Base-by-base conservation (phyloP, 2,888 invertebrate genomes). In the Melangyna quadrimaculata region DNA sequence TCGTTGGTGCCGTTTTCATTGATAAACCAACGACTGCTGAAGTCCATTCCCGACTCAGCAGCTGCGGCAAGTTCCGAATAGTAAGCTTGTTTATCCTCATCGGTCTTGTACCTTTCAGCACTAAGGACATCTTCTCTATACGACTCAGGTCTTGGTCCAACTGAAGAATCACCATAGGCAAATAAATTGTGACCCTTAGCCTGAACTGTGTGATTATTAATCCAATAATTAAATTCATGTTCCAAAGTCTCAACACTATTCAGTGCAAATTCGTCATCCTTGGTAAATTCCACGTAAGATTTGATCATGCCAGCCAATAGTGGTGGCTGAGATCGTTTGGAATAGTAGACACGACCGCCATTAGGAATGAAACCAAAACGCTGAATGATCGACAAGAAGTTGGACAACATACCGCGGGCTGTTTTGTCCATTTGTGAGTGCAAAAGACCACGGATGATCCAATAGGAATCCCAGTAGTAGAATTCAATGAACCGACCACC, bases 1-100 rank as follows among this genome's bases (percentile, higher is more conserved):
- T 94, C 94, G 88, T 95, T 95, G 0, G 95, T 94, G 19, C 94
- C 95, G 70, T 95, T 94, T 3, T 94, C 92, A 59, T 91, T 90
- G 78, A 96, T 94, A 90, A 97, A 96, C 98, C 98, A 98, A 65
- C 98, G 94, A 1, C 96, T 95, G 0, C 97, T 97, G 92, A 98
- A 99, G 91, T 99, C 98, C 98, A 98, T 98, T 1, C 99, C 99
- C 0, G 97, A 97, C 91, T 98, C 98, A 0, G 98, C 98, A 0
- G 96, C 98, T 0, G 98, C 95, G 89, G 97, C 97, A 29, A 98
- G 90, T 90, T 98, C 96, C 0, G 96, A 95, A 90, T 96, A 98
- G 88, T 96, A 93, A 37, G 93, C 93, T 88, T 95, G 94, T 88
- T 94, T 95, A 78, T 94, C 94, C 10, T 93, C 93, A 0, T 91